phyloP scores from a whole-genome alignment of 2,797 vertebrate genomes.

The Hypotaenidia okinawae region DNA sequence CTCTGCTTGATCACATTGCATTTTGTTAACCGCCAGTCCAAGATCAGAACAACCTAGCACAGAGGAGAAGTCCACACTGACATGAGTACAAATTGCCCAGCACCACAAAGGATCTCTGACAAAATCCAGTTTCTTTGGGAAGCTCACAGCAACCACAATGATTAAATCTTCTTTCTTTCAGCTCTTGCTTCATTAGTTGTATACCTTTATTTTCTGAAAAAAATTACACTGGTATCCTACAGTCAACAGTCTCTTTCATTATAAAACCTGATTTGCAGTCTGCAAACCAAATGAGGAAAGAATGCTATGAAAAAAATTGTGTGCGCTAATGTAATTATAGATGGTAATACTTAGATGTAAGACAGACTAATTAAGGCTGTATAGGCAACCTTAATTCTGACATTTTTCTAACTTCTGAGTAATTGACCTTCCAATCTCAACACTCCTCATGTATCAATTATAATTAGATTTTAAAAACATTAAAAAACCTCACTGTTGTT shows the following conservation, averaged over 20 bases:
- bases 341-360: conserved; percentile 58
- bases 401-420: conserved; percentile 60
- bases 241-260: conserved; percentile 2
- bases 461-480: conserved; percentile 53
- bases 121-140: background rate
- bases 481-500: background rate
- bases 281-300: background rate
- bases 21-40: background rate
- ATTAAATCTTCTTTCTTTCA: background rate
- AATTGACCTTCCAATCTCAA: conserved; percentile 62
- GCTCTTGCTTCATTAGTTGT: background rate
- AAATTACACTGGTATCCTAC: background rate
- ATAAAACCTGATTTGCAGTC: conserved; percentile 26
- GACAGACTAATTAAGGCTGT: conserved; percentile 51
- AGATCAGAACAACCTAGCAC: background rate
- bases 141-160: background rate
- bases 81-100: background rate
- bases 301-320: conserved; percentile 11
- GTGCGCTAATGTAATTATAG: conserved; percentile 49
- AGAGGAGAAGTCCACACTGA: background rate
- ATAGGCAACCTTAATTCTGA: conserved; percentile 57
- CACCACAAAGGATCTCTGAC: background rate
- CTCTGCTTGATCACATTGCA: background rate
- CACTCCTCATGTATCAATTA: conserved; percentile 42
- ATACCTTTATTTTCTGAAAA: background rate